phyloP scores from a whole-genome alignment of 2,888 invertebrate genomes.

The Pinctada fucata region DNA sequence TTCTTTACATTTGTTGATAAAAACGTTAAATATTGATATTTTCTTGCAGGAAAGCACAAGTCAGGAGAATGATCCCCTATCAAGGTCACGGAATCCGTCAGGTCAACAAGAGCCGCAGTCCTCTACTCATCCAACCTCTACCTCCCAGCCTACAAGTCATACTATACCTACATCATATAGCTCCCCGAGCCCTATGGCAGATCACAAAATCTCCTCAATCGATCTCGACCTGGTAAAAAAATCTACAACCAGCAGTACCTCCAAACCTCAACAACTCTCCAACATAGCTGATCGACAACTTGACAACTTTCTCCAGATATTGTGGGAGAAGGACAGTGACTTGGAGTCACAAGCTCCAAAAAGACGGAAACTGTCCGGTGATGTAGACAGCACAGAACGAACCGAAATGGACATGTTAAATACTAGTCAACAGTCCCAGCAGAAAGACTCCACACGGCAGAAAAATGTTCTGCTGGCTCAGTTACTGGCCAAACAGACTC shows the following conservation, averaged over 20 bases:
- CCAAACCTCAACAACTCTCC: neutral
- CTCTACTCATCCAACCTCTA: slow-evolving; percentile 52
- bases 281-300: slow-evolving; percentile 45
- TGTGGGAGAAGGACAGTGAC: slow-evolving; percentile 65
- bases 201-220: slow-evolving; percentile 18
- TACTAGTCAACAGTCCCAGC: slow-evolving; percentile 2
- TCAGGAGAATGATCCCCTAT: slow-evolving; percentile 58
- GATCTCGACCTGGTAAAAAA: slow-evolving; percentile 28
- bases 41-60: slow-evolving; percentile 68
- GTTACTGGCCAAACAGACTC: slow-evolving; percentile 66
- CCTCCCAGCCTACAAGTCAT: slow-evolving; percentile 44
- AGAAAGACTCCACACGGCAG: slow-evolving; percentile 51
- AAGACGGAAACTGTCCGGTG: slow-evolving; percentile 61
- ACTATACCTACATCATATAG: slow-evolving; percentile 35
- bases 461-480: slow-evolving; percentile 71
- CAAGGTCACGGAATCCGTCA: slow-evolving; percentile 67
- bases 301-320: slow-evolving; percentile 54
- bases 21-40: neutral
- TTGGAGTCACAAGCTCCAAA: slow-evolving; percentile 38
- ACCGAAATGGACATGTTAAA: slow-evolving; percentile 38
- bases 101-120: slow-evolving; percentile 71
- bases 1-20: too few species aligned
- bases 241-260: slow-evolving; percentile 13
- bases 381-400: slow-evolving; percentile 60
- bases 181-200: slow-evolving; percentile 24